Conservation (phyloP, 2,797 vertebrate genomes). For the Girardinus metallicus region DNA sequence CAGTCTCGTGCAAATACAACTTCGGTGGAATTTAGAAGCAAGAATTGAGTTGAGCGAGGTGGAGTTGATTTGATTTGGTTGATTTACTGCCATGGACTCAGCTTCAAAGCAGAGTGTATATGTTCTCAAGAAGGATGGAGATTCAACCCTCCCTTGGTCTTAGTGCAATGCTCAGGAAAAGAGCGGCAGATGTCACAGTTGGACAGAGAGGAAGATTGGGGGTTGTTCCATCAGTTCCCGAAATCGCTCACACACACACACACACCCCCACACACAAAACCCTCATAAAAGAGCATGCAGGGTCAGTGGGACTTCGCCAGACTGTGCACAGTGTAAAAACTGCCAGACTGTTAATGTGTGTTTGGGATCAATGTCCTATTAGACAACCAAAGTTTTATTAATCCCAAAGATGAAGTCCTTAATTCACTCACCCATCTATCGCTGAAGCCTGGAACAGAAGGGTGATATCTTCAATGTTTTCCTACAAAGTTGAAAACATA, state of each 20-base stretch:
- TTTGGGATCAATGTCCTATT: background rate
- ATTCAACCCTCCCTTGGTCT: background rate
- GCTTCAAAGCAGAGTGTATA: background rate
- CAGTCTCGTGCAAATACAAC: background rate
- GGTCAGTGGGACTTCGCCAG: too few relatives aligned
- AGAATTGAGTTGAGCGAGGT: background rate
- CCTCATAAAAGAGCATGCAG: too few relatives aligned
- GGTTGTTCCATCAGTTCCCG: too few relatives aligned
- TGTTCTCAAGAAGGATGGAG: background rate
- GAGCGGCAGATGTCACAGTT: too few relatives aligned
- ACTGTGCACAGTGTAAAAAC: too few relatives aligned
- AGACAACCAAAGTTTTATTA: background rate
- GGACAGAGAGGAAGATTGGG: too few relatives aligned
- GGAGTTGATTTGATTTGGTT: background rate
- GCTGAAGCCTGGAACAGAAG: background rate
- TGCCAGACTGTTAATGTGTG: background rate
- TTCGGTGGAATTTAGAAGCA: background rate
- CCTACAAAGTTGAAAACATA: background rate
- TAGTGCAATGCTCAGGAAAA: too few relatives aligned
- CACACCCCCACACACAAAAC: too few relatives aligned
- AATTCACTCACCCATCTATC: background rate
- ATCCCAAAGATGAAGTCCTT: background rate
- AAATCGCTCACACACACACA: too few relatives aligned
- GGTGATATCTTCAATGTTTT: background rate
- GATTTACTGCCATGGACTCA: background rate